Evolutionary conservation across 1,140 invertebrate genomes (phyloP).

Genomic region (Drosophila orena): DNA sequence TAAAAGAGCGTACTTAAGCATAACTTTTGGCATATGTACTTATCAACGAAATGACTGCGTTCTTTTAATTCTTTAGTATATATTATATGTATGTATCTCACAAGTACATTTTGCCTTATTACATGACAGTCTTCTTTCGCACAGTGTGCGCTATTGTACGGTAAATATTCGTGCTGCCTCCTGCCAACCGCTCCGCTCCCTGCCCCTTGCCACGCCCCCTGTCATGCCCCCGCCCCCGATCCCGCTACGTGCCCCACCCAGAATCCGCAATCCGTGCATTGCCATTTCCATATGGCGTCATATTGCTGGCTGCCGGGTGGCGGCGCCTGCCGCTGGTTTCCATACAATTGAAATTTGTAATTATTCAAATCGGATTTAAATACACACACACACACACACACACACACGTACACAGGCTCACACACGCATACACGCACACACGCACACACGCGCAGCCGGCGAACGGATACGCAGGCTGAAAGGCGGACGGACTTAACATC

Average conservation of each 20-base stretch:
- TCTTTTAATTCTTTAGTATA: no score
- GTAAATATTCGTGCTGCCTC: constrained; percentile 58
- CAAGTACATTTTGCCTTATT: no score
- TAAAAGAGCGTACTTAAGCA: no score
- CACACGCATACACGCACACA: neutral
- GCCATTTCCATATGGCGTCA: constrained; percentile 81
- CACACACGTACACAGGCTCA: neutral
- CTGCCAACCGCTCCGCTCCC: neutral
- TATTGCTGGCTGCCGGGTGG: constrained; percentile 62
- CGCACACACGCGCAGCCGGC: neutral
- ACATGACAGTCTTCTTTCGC: neutral
- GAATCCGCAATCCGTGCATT: constrained; percentile 17
- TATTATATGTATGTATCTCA: no score
- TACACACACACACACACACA: constrained; percentile 52
- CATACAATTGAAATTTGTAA: constrained; percentile 82
- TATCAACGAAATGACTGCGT: no score
- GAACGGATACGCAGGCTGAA: constrained; percentile 44
- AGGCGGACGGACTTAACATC: constrained; percentile 16
- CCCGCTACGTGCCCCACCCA: neutral
- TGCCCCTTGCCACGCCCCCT: neutral
- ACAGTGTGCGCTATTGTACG: constrained; percentile 52
- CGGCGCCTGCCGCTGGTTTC: constrained; percentile 34
- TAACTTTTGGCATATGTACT: no score
- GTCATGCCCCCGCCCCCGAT: neutral
- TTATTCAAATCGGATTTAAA: constrained; percentile 83